phyloP scores from a whole-genome alignment of 2,888 invertebrate genomes.

The Amblyjoppa proteus region DNA sequence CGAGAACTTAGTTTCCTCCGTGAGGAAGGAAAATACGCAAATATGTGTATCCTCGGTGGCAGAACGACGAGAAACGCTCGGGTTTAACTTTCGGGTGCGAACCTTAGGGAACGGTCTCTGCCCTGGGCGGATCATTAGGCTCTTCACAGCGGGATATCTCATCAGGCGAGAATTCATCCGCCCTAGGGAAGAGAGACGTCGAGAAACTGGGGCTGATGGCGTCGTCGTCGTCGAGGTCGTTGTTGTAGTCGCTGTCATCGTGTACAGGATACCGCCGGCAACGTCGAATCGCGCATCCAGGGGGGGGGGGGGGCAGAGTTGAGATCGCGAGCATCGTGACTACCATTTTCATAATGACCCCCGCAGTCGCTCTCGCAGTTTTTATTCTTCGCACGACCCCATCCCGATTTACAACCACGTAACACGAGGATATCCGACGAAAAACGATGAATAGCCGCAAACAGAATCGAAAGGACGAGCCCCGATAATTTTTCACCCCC shows the following conservation, averaged over 20 bases:
- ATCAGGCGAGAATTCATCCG: constrained; percentile 41
- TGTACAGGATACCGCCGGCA: background rate
- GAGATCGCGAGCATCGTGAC: background rate
- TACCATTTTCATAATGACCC: background rate
- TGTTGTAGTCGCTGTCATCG: background rate
- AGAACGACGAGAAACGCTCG: background rate
- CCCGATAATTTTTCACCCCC: constrained; percentile 65
- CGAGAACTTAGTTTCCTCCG: too few species aligned
- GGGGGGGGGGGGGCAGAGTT: background rate
- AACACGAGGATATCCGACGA: background rate
- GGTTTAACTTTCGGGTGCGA: constrained; percentile 2
- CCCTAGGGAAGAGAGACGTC: constrained; percentile 2
- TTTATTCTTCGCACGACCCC: background rate
- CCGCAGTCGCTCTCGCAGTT: background rate
- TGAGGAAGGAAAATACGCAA: background rate
- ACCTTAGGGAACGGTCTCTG: background rate
- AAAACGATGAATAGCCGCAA: background rate
- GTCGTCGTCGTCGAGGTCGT: background rate
- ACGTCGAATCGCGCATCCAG: background rate
- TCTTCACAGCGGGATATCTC: constrained; percentile 60
- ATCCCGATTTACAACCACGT: background rate
- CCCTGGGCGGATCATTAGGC: constrained; percentile 62
- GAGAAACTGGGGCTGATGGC: background rate
- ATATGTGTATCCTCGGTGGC: background rate
- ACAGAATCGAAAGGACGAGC: background rate